Conservation (phyloP, 1,140 invertebrate genomes). For the Lepidurus couesii region DNA sequence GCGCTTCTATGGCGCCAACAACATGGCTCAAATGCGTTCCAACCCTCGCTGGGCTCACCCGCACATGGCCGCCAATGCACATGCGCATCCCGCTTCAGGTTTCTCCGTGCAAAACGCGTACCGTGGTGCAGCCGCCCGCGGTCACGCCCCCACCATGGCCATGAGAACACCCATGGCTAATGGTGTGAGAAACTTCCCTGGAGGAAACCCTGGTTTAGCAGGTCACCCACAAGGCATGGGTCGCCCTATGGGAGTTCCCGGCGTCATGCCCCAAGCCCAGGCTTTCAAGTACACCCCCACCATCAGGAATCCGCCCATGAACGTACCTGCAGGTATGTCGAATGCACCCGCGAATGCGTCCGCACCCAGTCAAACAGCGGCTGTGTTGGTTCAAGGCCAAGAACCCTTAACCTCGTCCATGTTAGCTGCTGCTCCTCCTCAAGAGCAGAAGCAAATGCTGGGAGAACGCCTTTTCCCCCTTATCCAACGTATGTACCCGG, state of each 20-base stretch:
- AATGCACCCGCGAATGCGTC: conserved; percentile 37
- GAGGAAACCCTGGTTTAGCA: conserved; percentile 7
- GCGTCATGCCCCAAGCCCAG: conserved; percentile 39
- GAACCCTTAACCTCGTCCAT: conserved; percentile 91
- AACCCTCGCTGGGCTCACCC: conserved; percentile 78
- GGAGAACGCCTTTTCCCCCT: conserved; percentile 96
- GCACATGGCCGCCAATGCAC: conserved; percentile 34
- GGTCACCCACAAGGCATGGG: conserved; percentile 1
- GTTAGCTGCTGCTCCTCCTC: conserved; percentile 84
- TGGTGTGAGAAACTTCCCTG: conserved; percentile 28
- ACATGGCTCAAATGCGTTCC: conserved; percentile 78
- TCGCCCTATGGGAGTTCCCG: conserved; percentile 51
- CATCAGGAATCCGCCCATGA: conserved; percentile 48
- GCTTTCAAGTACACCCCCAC: conserved; percentile 72
- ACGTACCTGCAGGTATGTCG: conserved; percentile 36
- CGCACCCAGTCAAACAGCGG: background rate
- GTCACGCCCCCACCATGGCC: conserved; percentile 35
- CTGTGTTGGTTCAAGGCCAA: conserved; percentile 61
- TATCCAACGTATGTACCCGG: conserved; percentile 83
- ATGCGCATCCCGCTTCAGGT: conserved; percentile 33
- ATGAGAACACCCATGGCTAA: conserved; percentile 37
- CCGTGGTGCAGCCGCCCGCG: conserved; percentile 2
- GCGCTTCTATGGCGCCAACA: conserved; percentile 77
- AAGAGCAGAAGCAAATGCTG: conserved; percentile 98
- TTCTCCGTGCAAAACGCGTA: conserved; percentile 32